Conservation (phyloP, 2,888 invertebrate species). For the Tipula vernalis region DNA sequence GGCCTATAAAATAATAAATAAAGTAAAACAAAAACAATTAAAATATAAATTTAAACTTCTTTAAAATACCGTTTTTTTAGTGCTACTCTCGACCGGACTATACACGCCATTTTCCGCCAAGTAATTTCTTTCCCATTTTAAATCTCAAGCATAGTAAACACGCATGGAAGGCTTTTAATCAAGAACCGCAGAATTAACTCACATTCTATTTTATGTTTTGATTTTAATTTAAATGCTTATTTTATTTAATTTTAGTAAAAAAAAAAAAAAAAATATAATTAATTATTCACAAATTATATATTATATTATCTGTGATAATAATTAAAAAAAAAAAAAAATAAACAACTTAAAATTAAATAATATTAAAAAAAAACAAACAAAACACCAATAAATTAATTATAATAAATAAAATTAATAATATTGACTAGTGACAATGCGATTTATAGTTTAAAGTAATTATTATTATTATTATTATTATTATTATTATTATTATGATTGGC, state of each 20-base stretch:
- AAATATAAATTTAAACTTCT: neutral
- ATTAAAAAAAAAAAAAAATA: conserved; percentile 8
- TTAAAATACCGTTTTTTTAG: neutral
- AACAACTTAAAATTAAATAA: neutral
- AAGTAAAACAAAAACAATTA: neutral
- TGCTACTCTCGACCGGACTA: neutral
- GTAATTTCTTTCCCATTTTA: neutral
- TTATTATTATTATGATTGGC: neutral
- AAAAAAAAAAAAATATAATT: neutral
- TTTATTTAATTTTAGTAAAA: neutral
- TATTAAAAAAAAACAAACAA: neutral
- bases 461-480: neutral
- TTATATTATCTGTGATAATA: conserved; percentile 10
- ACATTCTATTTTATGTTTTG: neutral
- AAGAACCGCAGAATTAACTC: neutral
- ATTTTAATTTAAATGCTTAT: neutral
- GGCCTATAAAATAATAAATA: neutral
- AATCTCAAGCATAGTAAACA: neutral
- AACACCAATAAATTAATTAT: conserved; percentile 7
- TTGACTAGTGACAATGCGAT: neutral
- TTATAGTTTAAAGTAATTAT: neutral
- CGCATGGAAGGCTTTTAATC: neutral
- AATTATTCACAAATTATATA: conserved; percentile 9
- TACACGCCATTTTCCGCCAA: neutral
- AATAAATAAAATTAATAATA: neutral